phyloP scores from a whole-genome alignment of 2,113 vertebrate genomes.

The Scalopus aquaticus region DNA sequence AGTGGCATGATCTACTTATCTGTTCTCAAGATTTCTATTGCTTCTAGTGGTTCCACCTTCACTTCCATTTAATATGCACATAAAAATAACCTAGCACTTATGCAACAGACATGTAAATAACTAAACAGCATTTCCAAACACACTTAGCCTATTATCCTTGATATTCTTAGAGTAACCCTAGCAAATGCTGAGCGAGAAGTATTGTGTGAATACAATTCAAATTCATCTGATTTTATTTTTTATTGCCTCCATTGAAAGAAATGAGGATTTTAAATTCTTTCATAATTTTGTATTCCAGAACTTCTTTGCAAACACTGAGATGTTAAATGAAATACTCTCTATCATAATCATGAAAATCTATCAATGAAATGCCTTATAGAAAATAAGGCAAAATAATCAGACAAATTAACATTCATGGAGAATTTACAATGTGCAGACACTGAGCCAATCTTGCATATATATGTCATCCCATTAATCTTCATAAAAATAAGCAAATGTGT shows the following conservation, averaged over 20 bases:
- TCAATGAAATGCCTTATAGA: not conserved
- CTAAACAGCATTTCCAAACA: not conserved
- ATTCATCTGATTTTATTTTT: not conserved
- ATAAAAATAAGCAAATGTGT: not conserved
- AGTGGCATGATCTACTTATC: accelerated
- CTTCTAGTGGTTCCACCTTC: not conserved
- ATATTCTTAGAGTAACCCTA: not conserved
- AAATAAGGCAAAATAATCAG: too few species aligned
- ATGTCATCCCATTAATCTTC: not conserved
- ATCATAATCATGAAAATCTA: not conserved
- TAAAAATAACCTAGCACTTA: not conserved
- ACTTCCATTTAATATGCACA: not conserved
- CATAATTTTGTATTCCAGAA: not conserved
- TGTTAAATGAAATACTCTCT: too few species aligned
- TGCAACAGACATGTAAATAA: not conserved
- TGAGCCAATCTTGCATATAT: not conserved
- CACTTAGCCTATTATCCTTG: not conserved
- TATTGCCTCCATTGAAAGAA: not conserved
- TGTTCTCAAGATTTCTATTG: not conserved
- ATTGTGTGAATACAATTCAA: not conserved
- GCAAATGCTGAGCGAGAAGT: not conserved
- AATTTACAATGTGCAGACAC: not conserved
- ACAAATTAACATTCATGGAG: not conserved
- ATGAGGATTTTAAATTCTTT: not conserved
- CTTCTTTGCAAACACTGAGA: not conserved